Percentiles rank a stretch among this genome's conserved stretches.
Conservation (phyloP, 2,888 invertebrate genomes). For the Ecdyonurus torrentis region DNA sequence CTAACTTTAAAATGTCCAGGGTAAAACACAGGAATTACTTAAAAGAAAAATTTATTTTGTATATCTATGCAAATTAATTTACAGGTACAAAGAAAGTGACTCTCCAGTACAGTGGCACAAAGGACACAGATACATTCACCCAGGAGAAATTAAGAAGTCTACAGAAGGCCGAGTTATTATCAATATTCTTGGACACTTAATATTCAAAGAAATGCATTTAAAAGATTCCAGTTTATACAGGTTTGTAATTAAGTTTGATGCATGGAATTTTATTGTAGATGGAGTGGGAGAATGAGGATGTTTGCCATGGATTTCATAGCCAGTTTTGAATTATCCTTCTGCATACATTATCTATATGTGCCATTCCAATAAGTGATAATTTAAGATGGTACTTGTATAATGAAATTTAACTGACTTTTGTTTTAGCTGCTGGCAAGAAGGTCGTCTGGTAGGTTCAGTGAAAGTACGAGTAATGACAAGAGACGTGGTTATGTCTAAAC, state of each 20-base stretch:
- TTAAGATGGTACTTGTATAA: no score
- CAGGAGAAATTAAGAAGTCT: conserved; percentile 28
- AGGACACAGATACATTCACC: conserved; percentile 31
- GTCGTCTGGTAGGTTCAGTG: conserved; percentile 39
- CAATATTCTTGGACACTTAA: conserved; percentile 37
- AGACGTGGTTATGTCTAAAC: conserved; percentile 28
- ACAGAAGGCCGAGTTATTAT: conserved; percentile 38
- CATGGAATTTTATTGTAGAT: no score
- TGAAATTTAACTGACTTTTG: background rate
- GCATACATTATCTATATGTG: no score
- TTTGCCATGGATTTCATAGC: no score
- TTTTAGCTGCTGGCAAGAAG: conserved; percentile 45
- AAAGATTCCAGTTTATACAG: conserved; percentile 42
- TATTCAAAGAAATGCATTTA: conserved; percentile 32
- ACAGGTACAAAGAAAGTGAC: conserved; percentile 32
- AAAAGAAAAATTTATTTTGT: background rate
- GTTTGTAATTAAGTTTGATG: no score
- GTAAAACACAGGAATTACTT: conserved; percentile 20
- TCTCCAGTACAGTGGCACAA: conserved; percentile 38
- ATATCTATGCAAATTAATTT: background rate
- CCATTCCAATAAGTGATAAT: no score
- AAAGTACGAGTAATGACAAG: conserved; percentile 35
- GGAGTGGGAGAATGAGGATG: no score
- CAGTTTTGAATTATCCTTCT: no score
- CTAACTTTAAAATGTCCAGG: conserved; percentile 32